Percentiles rank a stretch among this genome's conserved stretches.
Conservation (phyloP, 2,888 invertebrate species). For the Cerceris rybyensis region DNA sequence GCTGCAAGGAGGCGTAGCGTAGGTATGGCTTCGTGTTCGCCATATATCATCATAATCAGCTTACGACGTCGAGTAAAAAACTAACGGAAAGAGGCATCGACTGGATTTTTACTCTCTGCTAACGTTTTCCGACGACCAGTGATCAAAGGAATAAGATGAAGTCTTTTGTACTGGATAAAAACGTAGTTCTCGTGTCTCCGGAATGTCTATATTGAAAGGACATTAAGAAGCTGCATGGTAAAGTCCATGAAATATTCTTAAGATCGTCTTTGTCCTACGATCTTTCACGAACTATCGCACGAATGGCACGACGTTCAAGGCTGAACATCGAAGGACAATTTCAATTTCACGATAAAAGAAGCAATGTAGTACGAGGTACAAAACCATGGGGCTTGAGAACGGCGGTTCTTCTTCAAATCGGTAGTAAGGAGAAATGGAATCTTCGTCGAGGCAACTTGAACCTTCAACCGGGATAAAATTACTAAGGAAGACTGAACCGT, state of each 20-base stretch:
- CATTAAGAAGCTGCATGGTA: not conserved
- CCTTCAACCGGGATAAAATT: constrained; percentile 75
- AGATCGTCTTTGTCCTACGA: not conserved
- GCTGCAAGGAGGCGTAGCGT: constrained; percentile 34
- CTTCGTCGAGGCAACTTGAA: constrained; percentile 68
- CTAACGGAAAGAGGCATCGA: constrained; percentile 4
- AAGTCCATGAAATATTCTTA: not conserved
- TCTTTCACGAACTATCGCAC: not conserved
- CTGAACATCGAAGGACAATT: constrained; percentile 7
- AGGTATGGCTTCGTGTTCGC: constrained; percentile 42
- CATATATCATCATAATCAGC: constrained; percentile 65
- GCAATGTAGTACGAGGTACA: constrained; percentile 1
- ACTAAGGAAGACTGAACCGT: constrained; percentile 70
- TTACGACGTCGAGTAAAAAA: constrained; percentile 49
- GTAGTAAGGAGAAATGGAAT: constrained; percentile 65
- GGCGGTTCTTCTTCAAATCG: constrained; percentile 41
- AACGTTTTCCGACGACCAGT: constrained; percentile 34
- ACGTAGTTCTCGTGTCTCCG: constrained; percentile 14
- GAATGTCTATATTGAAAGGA: constrained; percentile 21
- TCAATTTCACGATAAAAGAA: constrained; percentile 28
- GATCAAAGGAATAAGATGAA: constrained; percentile 43
- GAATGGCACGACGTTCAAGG: not conserved
- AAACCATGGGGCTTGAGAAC: constrained; percentile 10
- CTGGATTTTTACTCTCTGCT: constrained; percentile 23
- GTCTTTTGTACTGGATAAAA: constrained; percentile 48